A percentile compares a stretch with the other conserved stretches of the same genome.
These are phyloP conservation scores for Meleagris gallopavo DNA, from an alignment of 2,113 vertebrate genomes.

Conservation along the genomic window DNA sequence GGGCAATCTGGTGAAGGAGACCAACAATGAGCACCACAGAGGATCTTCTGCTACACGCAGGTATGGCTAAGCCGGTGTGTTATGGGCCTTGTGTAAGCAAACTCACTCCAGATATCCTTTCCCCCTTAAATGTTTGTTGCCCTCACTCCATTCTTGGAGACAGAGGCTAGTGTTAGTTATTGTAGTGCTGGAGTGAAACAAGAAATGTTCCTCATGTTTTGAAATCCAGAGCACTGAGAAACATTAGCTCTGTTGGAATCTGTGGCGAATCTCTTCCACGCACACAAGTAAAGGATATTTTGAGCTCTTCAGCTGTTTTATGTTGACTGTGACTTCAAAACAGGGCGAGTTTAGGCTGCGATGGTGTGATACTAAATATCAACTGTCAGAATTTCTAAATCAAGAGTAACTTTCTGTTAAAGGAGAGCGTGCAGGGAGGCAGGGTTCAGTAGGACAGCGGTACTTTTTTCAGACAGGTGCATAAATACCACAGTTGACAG, in stretches of 20 bases:
- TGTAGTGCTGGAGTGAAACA: neutral
- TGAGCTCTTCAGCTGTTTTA: neutral
- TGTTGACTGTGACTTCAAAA: neutral
- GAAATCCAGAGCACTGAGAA: neutral
- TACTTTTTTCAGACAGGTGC: neutral
- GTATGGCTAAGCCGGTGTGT: neutral
- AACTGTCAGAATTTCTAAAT: neutral
- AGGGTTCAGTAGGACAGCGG: neutral
- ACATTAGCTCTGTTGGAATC: neutral
- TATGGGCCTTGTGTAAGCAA: neutral
- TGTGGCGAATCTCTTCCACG: neutral
- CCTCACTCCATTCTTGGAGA: neutral
- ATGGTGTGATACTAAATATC: neutral
- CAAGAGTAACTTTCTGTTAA: neutral
- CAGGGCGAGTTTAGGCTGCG: neutral
- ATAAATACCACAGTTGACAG: neutral
- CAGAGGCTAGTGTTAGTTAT: neutral
- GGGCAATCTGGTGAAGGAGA: constrained; percentile 93
- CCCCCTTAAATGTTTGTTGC: fast-evolving
- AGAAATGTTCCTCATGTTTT: neutral
- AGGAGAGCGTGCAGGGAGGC: neutral
- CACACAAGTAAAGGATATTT: neutral
- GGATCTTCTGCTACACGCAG: constrained; percentile 83
- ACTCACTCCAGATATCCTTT: neutral
- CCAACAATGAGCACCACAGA: constrained; percentile 90